Conservation (phyloP, 2,888 invertebrate genomes). For the Yponomeuta evonymella region DNA sequence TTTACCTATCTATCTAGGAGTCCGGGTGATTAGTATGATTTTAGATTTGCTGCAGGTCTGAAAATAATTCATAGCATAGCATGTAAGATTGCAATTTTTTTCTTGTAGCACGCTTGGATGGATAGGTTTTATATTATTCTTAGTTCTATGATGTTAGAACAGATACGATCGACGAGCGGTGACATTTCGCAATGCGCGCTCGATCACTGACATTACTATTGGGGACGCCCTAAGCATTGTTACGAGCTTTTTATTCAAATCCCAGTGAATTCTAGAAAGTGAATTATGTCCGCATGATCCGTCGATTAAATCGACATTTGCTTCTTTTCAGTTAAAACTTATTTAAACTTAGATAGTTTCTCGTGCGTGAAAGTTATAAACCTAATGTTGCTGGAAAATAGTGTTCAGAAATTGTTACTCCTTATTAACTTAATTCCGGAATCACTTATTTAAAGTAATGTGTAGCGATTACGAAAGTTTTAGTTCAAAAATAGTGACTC, state of each 20-base stretch:
- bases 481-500: too few species aligned
- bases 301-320: not conserved
- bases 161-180: not conserved
- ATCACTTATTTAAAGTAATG: too few species aligned
- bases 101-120: too few species aligned
- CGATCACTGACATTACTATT: constrained; percentile 24
- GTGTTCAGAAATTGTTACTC: too few species aligned
- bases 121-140: not conserved
- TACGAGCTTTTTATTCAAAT: constrained; percentile 55
- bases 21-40: too few species aligned
- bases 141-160: not conserved
- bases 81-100: too few species aligned
- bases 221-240: constrained; percentile 38
- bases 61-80: too few species aligned
- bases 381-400: too few species aligned
- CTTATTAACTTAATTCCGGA: too few species aligned
- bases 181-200: not conserved
- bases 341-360: not conserved
- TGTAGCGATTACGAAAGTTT: too few species aligned
- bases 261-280: constrained; percentile 46
- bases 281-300: constrained; percentile 24
- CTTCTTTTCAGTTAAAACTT: not conserved
- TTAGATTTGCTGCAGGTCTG: too few species aligned
- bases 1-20: too few species aligned
- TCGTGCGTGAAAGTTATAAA: not conserved